A percentile compares a stretch with the other conserved stretches of the same genome.
Evolutionary conservation across 2,888 invertebrate genomes (phyloP).

Genomic region (Archaeoteleia sp.): DNA sequence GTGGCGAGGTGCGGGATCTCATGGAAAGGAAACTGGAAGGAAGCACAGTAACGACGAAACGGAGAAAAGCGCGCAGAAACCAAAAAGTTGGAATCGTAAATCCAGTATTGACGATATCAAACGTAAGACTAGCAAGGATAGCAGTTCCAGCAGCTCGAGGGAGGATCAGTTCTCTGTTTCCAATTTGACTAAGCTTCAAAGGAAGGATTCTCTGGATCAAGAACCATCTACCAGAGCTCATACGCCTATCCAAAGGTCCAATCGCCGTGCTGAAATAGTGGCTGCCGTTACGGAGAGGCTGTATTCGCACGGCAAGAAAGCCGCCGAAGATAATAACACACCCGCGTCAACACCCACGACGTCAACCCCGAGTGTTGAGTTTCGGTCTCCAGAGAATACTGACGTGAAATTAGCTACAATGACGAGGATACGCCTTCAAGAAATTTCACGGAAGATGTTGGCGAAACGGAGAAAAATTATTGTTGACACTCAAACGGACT

Average conservation of each 20-base stretch:
- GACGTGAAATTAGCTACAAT: slow-evolving; percentile 60
- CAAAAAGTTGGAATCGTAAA: slow-evolving; percentile 52
- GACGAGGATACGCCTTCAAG: slow-evolving; percentile 67
- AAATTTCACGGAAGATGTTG: slow-evolving; percentile 70
- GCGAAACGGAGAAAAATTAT: slow-evolving; percentile 66
- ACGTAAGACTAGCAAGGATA: slow-evolving; percentile 65
- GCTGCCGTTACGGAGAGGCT: slow-evolving; percentile 83
- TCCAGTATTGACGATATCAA: slow-evolving; percentile 63
- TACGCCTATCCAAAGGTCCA: too few species aligned
- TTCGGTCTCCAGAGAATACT: slow-evolving; percentile 62
- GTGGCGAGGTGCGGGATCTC: slow-evolving; percentile 49
- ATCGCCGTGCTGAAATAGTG: slow-evolving; percentile 81
- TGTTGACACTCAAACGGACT: slow-evolving; percentile 69
- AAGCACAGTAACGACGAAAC: slow-evolving; percentile 64
- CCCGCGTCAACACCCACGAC: slow-evolving; percentile 26
- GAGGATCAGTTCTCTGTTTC: slow-evolving; percentile 61
- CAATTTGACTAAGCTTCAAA: slow-evolving; percentile 17
- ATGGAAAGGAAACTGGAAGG: slow-evolving; percentile 54
- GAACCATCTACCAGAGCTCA: slow-evolving; percentile 59
- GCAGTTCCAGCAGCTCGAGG: slow-evolving; percentile 64
- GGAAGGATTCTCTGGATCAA: slow-evolving; percentile 61
- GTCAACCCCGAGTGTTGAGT: slow-evolving; percentile 55
- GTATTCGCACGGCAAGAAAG: slow-evolving; percentile 76
- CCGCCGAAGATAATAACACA: slow-evolving; percentile 57
- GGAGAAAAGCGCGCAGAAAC: slow-evolving; percentile 55